Evolutionary conservation across 2,888 invertebrate genomes (phyloP).

Genomic region (Lydus trimaculatus): DNA sequence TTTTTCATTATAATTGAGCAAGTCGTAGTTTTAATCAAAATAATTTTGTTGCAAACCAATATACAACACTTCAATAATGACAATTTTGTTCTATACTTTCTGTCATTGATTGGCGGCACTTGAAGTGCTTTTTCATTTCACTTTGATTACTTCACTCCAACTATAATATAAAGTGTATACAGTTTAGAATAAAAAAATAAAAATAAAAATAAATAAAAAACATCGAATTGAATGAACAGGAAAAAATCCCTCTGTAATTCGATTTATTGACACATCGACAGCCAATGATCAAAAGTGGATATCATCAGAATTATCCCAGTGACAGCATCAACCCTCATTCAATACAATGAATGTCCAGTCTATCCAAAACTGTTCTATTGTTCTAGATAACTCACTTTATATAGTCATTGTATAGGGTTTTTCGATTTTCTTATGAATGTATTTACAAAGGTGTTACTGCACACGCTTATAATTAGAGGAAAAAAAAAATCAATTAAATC

Average conservation of each 20-base stretch:
- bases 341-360: background rate
- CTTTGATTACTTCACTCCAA: constrained; percentile 27
- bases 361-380: constrained; percentile 6
- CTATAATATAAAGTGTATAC: background rate
- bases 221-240: background rate
- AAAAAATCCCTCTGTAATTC: constrained; percentile 21
- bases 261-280: constrained; percentile 30
- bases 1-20: background rate
- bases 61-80: background rate
- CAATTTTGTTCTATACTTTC: constrained; percentile 1
- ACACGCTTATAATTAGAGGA: background rate
- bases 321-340: constrained; percentile 20
- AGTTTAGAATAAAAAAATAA: background rate
- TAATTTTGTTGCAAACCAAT: background rate
- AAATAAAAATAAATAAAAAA: background rate
- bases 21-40: background rate
- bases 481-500: background rate
- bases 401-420: background rate
- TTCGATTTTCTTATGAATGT: background rate
- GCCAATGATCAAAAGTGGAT: constrained; percentile 24
- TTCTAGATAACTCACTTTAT: constrained; percentile 1
- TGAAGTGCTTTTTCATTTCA: constrained; percentile 29
- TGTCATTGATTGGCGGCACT: constrained; percentile 24
- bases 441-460: background rate
- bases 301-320: constrained; percentile 10